Conservation (phyloP, 2,888 invertebrate species). For the Drosophila percnosoma region DNA sequence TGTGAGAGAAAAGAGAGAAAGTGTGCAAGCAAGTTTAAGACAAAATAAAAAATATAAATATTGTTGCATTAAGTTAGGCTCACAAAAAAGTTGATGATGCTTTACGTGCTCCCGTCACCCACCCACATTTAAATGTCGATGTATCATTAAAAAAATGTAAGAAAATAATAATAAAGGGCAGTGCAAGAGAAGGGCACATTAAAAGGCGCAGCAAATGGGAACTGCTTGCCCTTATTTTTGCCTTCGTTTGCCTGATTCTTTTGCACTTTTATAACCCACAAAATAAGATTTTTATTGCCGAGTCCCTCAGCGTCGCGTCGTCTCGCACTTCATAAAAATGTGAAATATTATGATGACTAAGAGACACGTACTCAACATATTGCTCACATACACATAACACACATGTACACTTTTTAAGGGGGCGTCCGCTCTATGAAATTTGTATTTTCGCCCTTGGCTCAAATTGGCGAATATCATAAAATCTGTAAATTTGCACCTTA, state of each 20-base stretch:
- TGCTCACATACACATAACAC: constrained; percentile 21
- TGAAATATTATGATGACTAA: constrained; percentile 76
- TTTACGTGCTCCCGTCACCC: constrained; percentile 40
- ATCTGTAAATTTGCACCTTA: constrained; percentile 45
- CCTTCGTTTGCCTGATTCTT: constrained; percentile 37
- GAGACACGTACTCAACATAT: constrained; percentile 68
- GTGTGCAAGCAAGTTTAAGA: constrained; percentile 43
- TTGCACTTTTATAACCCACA: constrained; percentile 74
- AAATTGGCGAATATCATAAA: constrained; percentile 51
- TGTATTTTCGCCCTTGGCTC: constrained; percentile 26
- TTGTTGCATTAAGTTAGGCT: constrained; percentile 78
- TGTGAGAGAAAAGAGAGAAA: neutral
- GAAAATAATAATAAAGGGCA: constrained; percentile 44
- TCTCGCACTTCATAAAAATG: constrained; percentile 79
- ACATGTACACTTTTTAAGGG: neutral
- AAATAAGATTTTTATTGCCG: constrained; percentile 76
- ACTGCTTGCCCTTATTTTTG: constrained; percentile 19
- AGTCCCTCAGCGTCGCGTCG: constrained; percentile 53
- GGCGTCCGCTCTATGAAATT: constrained; percentile 30
- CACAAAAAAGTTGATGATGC: constrained; percentile 70
- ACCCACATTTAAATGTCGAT: constrained; percentile 73
- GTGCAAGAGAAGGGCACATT: constrained; percentile 40
- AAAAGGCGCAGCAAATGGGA: constrained; percentile 50
- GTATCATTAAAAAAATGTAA: constrained; percentile 72
- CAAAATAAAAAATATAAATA: constrained; percentile 41